A percentile compares a stretch with the other conserved stretches of the same genome.
Conservation (phyloP, 1,140 invertebrate species). For the Temnothorax curvispinosus region DNA sequence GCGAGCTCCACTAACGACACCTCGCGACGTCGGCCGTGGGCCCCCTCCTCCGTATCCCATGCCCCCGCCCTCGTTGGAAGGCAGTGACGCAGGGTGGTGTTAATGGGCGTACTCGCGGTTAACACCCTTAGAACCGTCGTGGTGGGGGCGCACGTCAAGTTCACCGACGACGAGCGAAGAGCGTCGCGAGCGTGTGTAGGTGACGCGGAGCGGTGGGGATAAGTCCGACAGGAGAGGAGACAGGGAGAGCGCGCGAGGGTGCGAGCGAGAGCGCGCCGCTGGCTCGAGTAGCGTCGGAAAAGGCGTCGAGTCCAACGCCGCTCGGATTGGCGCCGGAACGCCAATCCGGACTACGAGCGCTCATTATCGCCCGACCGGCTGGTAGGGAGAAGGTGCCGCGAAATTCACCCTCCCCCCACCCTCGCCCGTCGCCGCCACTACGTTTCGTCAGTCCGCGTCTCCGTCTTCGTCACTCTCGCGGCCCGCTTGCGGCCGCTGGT, state of each 20-base stretch:
- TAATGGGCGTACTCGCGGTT: conserved; percentile 86
- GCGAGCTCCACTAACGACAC: conserved; percentile 58
- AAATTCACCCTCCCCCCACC: conserved; percentile 18
- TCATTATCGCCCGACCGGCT: conserved; percentile 83
- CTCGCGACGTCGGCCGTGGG: conserved; percentile 63
- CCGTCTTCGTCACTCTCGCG: conserved; percentile 37
- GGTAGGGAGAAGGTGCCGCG: conserved; percentile 62
- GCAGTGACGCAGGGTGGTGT: conserved; percentile 79
- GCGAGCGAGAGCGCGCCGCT: conserved; percentile 37
- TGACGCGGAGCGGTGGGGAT: conserved; percentile 42
- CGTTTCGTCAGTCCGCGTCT: conserved; percentile 14
- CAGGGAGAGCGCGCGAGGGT: conserved; percentile 25
- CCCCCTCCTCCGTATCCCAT: background rate
- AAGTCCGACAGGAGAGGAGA: conserved; percentile 49
- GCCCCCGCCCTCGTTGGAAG: conserved; percentile 63
- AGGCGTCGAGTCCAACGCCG: conserved; percentile 84
- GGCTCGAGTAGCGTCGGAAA: conserved; percentile 79
- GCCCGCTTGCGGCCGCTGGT: background rate
- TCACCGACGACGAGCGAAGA: conserved; percentile 40
- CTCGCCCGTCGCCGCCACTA: background rate
- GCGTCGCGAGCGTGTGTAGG: conserved; percentile 52
- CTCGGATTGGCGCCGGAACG: conserved; percentile 83
- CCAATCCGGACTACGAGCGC: conserved; percentile 84
- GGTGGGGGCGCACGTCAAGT: conserved; percentile 21
- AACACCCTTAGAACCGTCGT: conserved; percentile 80